phyloP scores from a whole-genome alignment of 2,888 invertebrate genomes.

The Chrysodeixis includens region DNA sequence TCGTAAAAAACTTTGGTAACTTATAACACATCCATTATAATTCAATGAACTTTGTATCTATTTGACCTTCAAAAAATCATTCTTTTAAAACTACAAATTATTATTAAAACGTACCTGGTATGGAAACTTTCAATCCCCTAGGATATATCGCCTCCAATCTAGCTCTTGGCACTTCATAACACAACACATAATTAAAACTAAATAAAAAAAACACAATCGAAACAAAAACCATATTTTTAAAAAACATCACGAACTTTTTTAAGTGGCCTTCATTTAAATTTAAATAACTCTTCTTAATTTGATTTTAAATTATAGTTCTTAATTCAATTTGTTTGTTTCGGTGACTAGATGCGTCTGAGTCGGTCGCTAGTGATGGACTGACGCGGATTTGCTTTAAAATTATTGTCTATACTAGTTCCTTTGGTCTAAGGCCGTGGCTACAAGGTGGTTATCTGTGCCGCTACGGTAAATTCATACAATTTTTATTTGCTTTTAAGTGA shows the following conservation, averaged over 20 bases:
- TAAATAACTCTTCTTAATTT: background rate
- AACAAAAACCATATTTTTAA: slow-evolving; percentile 34
- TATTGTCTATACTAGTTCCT: background rate
- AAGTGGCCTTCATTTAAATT: slow-evolving; percentile 7
- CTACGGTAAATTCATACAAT: too few species aligned
- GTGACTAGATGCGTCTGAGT: slow-evolving; percentile 50
- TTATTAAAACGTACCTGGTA: slow-evolving; percentile 86
- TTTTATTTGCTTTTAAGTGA: too few species aligned
- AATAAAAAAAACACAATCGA: slow-evolving; percentile 34
- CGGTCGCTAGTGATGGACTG: slow-evolving; percentile 33
- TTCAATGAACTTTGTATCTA: too few species aligned
- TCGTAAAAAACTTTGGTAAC: too few species aligned
- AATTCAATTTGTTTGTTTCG: background rate
- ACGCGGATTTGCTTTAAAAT: background rate
- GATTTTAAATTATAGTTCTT: slow-evolving; percentile 22
- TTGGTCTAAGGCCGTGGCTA: slow-evolving; percentile 22
- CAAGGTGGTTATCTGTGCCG: slow-evolving; percentile 6
- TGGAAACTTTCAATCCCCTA: slow-evolving; percentile 89
- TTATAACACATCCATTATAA: too few species aligned
- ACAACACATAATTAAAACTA: slow-evolving; percentile 44
- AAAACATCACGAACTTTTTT: background rate
- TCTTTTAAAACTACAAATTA: background rate
- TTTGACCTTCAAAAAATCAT: too few species aligned
- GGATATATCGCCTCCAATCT: slow-evolving; percentile 89
- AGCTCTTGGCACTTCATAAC: slow-evolving; percentile 84